Conservation (phyloP, 2,113 vertebrate species). For the Haemorhous mexicanus region DNA sequence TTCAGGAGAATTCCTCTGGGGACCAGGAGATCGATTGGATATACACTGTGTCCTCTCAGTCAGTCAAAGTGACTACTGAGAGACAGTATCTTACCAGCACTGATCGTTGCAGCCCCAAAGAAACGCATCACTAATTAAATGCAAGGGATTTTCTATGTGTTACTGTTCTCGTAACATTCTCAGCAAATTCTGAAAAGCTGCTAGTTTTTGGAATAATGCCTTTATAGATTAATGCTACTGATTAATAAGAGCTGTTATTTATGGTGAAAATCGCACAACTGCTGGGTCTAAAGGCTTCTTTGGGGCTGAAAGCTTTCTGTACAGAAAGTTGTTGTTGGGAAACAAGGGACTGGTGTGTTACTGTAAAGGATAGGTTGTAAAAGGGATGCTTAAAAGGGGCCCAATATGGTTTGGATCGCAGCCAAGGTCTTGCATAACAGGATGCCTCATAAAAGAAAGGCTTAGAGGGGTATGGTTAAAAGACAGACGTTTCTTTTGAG, state of each 20-base stretch:
- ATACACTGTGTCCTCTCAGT: background rate
- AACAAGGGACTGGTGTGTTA: conserved; percentile 68
- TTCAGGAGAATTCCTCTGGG: conserved; percentile 17
- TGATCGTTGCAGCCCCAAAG: background rate
- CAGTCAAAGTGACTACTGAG: background rate
- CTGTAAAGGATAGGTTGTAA: conserved; percentile 68
- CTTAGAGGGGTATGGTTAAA: conserved; percentile 59
- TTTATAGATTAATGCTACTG: conserved; percentile 31
- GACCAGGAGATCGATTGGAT: background rate
- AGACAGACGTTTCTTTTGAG: conserved; percentile 52
- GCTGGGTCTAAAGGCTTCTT: conserved; percentile 44
- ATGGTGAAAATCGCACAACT: conserved; percentile 39
- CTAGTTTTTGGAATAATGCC: conserved; percentile 37
- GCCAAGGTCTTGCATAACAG: conserved; percentile 69
- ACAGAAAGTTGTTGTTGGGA: conserved; percentile 67
- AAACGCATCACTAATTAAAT: background rate
- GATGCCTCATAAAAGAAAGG: conserved; percentile 68
- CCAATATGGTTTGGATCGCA: conserved; percentile 60
- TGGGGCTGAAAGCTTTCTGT: conserved; percentile 51
- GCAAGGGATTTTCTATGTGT: conserved; percentile 10
- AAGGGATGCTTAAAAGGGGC: conserved; percentile 63
- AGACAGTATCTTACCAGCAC: background rate
- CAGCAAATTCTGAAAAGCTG: conserved; percentile 39
- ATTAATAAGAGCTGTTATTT: conserved; percentile 51
- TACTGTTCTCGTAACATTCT: conserved; percentile 6